phyloP scores from a whole-genome alignment of 2,888 invertebrate genomes.

The Hipparchia sbordonii region DNA sequence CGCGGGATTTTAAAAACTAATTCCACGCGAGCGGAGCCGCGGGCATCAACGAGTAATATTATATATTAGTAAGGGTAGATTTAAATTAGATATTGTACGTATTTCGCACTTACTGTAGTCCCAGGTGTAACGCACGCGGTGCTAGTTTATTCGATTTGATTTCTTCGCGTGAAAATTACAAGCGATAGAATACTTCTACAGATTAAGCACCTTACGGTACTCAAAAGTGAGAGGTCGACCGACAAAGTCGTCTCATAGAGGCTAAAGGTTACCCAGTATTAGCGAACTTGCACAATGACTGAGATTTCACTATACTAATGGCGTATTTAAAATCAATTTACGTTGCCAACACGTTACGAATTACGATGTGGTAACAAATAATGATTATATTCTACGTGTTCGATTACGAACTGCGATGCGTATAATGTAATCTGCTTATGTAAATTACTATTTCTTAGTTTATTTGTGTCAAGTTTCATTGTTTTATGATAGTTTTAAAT shows the following conservation, averaged over 20 bases:
- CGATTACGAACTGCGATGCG: neutral
- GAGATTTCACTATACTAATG: conserved; percentile 23
- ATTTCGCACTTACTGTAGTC: neutral
- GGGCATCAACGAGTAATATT: too few species aligned
- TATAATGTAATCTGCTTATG: neutral
- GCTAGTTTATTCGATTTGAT: neutral
- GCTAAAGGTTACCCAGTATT: conserved; percentile 26
- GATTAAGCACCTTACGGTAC: conserved; percentile 26
- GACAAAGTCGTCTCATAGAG: conserved; percentile 24
- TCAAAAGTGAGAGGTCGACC: conserved; percentile 20
- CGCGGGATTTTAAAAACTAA: too few species aligned
- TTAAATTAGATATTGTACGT: too few species aligned
- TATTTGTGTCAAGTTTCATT: neutral
- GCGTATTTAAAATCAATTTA: conserved; percentile 16
- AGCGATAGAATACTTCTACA: neutral
- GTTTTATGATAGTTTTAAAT: neutral
- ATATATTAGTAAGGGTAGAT: too few species aligned
- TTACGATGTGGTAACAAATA: neutral
- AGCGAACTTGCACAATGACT: conserved; percentile 27
- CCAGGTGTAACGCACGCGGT: neutral
- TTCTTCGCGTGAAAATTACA: neutral
- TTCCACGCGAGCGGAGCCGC: too few species aligned
- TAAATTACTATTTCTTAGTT: neutral
- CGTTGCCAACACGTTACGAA: conserved; percentile 1
- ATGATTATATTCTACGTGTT: neutral